phyloP scores from a whole-genome alignment of 2,797 vertebrate species.

The Coregonus suidteri region DNA sequence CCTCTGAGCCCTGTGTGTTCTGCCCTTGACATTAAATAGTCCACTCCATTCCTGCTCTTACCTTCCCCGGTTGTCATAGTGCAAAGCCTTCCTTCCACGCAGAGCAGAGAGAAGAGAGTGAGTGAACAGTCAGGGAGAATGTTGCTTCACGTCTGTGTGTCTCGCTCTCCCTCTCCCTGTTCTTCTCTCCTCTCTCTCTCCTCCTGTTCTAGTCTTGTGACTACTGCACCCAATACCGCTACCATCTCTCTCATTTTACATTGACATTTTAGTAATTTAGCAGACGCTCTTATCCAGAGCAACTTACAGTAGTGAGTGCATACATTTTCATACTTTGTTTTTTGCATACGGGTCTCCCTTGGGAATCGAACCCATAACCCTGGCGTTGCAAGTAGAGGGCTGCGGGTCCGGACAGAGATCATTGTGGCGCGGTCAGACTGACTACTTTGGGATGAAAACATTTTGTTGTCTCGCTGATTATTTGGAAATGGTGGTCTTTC shows the following conservation, averaged over 20 bases:
- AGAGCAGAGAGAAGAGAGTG: conserved; percentile 35
- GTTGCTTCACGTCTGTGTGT: conserved; percentile 28
- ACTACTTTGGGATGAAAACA: too few relatives aligned
- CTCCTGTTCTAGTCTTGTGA: conserved; percentile 56
- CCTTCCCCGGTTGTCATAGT: conserved; percentile 87
- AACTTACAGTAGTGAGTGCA: too few relatives aligned
- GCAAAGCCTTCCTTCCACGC: conserved; percentile 49
- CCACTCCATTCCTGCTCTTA: conserved; percentile 64
- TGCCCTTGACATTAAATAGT: conserved; percentile 24
- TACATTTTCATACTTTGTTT: too few relatives aligned
- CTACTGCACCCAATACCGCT: conserved; percentile 52
- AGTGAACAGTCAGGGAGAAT: conserved; percentile 9
- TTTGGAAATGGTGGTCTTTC: too few relatives aligned
- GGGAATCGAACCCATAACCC: too few relatives aligned
- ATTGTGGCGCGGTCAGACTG: too few relatives aligned
- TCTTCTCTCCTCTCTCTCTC: conserved; percentile 34
- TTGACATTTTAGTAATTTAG: too few relatives aligned
- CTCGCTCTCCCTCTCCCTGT: conserved; percentile 10
- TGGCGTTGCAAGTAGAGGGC: too few relatives aligned
- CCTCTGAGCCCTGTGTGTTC: conserved; percentile 12
- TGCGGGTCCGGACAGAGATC: too few relatives aligned
- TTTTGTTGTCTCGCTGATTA: too few relatives aligned
- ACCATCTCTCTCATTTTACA: conserved; percentile 54
- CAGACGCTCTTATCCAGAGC: too few relatives aligned
- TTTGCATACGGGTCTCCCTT: too few relatives aligned